These are phyloP conservation scores for Cichladusa arquata DNA, from an alignment of 2,113 vertebrate genomes.

Conservation along the genomic window DNA sequence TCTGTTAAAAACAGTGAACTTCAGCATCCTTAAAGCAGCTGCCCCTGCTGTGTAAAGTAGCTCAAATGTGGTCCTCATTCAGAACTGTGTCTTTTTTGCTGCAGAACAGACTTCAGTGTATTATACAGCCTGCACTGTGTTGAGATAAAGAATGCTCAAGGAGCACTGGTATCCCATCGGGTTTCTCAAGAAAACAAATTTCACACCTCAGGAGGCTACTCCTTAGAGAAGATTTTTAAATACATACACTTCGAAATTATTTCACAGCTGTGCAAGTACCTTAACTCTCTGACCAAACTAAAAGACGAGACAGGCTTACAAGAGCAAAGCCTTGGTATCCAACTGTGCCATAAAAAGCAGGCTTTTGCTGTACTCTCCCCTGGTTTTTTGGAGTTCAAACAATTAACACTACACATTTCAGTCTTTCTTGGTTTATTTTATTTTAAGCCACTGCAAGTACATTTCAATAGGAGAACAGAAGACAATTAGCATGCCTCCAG, in stretches of 20 bases:
- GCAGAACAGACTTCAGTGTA: not conserved
- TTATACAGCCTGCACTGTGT: not conserved
- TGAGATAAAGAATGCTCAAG: not conserved
- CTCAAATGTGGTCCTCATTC: not conserved
- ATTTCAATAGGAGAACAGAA: not conserved
- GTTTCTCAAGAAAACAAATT: not conserved
- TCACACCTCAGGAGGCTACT: not conserved
- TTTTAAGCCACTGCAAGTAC: not conserved
- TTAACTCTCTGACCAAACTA: not conserved
- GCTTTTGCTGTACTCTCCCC: not conserved
- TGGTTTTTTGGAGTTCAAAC: not conserved
- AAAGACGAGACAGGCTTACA: not conserved
- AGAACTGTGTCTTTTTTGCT: not conserved
- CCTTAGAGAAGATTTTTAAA: not conserved
- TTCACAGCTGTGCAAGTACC: not conserved
- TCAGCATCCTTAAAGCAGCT: not conserved
- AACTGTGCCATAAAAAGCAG: not conserved
- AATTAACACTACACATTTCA: not conserved
- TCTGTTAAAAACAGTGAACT: not conserved
- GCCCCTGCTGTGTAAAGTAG: not conserved
- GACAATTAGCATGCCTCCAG: not conserved
- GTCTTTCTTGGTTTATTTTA: not conserved
- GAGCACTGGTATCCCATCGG: not conserved
- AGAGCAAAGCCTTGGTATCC: not conserved
- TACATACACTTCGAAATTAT: not conserved